A percentile compares a stretch with the other conserved stretches of the same genome.
Evolutionary conservation across 1,140 invertebrate species (phyloP).

Genomic region (Halictus rubicundus): DNA sequence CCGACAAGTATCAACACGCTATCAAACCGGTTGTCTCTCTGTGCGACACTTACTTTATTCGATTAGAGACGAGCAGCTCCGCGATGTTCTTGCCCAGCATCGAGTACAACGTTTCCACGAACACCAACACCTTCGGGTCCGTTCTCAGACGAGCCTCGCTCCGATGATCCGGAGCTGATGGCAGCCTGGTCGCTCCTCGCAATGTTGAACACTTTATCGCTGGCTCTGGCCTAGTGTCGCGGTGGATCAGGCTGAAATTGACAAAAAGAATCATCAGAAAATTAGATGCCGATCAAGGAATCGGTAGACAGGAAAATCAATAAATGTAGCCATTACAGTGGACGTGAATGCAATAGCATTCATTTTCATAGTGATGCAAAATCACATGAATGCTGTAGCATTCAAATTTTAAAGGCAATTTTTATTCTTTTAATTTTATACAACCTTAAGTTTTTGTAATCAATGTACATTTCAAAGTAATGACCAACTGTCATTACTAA

Average conservation of each 20-base stretch:
- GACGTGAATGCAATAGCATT: no score
- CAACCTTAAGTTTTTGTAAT: no score
- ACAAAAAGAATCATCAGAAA: constrained; percentile 34
- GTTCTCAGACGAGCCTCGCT: constrained; percentile 90
- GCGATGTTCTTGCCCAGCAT: constrained; percentile 94
- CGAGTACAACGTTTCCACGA: constrained; percentile 97
- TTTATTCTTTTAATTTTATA: no score
- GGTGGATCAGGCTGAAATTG: constrained; percentile 86
- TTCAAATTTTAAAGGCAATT: no score
- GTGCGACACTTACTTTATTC: constrained; percentile 90
- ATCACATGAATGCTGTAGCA: no score
- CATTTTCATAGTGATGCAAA: no score
- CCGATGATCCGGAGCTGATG: constrained; percentile 88
- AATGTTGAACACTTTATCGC: constrained; percentile 89
- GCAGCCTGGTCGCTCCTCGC: constrained; percentile 82
- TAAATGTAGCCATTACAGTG: no score
- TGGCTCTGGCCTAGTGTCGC: constrained; percentile 88
- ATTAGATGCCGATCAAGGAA: no score
- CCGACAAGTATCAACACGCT: background rate
- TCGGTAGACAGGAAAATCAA: no score
- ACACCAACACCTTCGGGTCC: constrained; percentile 95
- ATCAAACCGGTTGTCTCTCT: background rate
- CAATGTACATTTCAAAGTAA: no score
- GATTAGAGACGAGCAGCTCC: constrained; percentile 94
- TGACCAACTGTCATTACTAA: no score